Percentiles rank a stretch among this genome's conserved stretches.
These are phyloP conservation scores for Tychaedon coryphoeus DNA, from an alignment of 2,113 vertebrate genomes.

Conservation along the genomic window DNA sequence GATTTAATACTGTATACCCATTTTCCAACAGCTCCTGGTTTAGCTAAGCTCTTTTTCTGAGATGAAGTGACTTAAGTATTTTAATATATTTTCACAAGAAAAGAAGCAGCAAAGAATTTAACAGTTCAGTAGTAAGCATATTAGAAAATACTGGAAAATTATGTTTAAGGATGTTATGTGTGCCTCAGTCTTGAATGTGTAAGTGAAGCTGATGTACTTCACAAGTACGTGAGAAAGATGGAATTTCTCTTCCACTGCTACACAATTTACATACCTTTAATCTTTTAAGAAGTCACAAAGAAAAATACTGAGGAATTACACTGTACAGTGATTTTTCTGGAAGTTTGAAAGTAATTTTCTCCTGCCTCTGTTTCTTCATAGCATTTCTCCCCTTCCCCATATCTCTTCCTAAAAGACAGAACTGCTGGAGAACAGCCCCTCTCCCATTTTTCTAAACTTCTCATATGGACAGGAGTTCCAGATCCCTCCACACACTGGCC, in stretches of 20 bases:
- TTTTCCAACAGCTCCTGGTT: neutral
- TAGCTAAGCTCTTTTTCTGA: neutral
- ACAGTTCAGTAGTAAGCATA: neutral
- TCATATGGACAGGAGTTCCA: neutral
- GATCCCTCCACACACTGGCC: neutral
- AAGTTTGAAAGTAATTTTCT: neutral
- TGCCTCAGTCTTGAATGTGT: neutral
- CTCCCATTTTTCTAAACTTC: neutral
- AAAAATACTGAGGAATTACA: neutral
- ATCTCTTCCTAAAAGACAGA: neutral
- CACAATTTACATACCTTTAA: neutral
- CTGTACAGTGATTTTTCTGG: neutral
- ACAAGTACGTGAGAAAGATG: neutral
- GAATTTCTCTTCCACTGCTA: neutral
- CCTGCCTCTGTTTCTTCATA: neutral
- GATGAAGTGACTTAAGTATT: neutral
- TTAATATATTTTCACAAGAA: neutral
- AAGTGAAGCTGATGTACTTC: neutral
- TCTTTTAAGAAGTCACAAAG: neutral
- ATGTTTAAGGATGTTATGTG: neutral
- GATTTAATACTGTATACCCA: neutral
- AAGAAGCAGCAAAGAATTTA: neutral
- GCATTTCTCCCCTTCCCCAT: neutral
- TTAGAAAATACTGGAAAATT: neutral
- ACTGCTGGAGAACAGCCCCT: neutral